Percentiles rank a stretch among this genome's conserved stretches.
phyloP scores from a whole-genome alignment of 2,113 vertebrate genomes.

The Dipodomys ordii region DNA sequence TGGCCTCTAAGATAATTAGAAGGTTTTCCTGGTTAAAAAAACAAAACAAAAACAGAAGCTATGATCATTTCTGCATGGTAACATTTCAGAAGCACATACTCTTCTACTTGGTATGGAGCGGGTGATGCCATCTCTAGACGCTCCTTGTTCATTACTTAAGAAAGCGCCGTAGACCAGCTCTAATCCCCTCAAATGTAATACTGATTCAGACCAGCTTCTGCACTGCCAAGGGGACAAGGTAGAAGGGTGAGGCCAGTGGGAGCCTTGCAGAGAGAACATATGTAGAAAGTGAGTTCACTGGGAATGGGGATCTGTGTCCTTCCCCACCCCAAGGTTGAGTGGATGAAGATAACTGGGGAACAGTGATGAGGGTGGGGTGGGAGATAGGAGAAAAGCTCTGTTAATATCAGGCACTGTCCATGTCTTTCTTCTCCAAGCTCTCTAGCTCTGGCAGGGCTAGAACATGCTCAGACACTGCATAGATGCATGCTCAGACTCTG shows the following conservation, averaged over 20 bases:
- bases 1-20: not conserved
- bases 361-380: not conserved
- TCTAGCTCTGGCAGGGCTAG: not conserved
- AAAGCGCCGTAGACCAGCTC: not conserved
- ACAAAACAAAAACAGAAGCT: not conserved
- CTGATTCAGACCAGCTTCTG: not conserved
- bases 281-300: not conserved
- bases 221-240: not conserved
- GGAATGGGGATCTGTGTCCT: not conserved
- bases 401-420: not conserved
- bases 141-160: not conserved
- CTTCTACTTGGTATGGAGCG: not conserved
- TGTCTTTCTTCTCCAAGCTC: not conserved
- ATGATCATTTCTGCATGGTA: not conserved
- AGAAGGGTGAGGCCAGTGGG: not conserved
- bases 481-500: not conserved
- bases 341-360: not conserved
- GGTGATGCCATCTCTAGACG: not conserved
- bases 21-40: not conserved
- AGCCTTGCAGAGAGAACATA: not conserved
- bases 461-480: not conserved
- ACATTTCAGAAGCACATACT: not conserved
- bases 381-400: not conserved
- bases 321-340: not conserved
- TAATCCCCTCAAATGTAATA: not conserved